Evolutionary conservation across 2,888 invertebrate genomes (phyloP).

Genomic region (Caenorhabditis auriculariae): DNA sequence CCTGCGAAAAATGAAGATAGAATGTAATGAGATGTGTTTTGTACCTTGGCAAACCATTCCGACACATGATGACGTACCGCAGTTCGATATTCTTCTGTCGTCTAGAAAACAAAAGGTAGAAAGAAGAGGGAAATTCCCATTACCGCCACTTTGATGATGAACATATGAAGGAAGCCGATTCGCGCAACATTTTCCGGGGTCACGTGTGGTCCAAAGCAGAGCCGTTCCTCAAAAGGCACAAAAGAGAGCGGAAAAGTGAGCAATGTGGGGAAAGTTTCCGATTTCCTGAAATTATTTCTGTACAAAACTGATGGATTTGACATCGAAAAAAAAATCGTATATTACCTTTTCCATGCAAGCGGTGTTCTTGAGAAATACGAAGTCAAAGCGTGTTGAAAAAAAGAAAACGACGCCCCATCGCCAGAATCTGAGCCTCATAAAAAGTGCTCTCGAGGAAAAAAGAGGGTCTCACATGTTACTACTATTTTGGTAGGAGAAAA

Average conservation of each 20-base stretch:
- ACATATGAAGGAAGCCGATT: constrained; percentile 54
- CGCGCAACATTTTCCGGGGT: constrained; percentile 23
- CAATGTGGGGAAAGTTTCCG: too few relatives aligned
- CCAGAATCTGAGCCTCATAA: constrained; percentile 33
- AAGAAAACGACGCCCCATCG: constrained; percentile 29
- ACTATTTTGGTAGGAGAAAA: too few relatives aligned
- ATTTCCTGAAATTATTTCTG: too few relatives aligned
- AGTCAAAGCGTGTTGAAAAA: constrained; percentile 40
- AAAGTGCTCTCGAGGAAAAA: too few relatives aligned
- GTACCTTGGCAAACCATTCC: constrained; percentile 58
- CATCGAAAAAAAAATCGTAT: background rate
- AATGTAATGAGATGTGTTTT: constrained; percentile 1
- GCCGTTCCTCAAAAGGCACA: constrained; percentile 42
- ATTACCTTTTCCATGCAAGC: constrained; percentile 33
- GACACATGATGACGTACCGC: constrained; percentile 52
- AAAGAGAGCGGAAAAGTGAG: constrained; percentile 43
- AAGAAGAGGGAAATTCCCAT: background rate
- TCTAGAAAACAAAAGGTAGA: constrained; percentile 27
- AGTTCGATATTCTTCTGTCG: constrained; percentile 55
- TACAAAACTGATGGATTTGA: too few relatives aligned
- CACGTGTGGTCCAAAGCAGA: constrained; percentile 34
- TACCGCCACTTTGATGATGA: constrained; percentile 51
- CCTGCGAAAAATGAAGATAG: background rate
- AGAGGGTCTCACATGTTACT: too few relatives aligned
- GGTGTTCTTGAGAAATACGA: constrained; percentile 38